Evolutionary conservation across 1,140 invertebrate species (phyloP).

Genomic region (Temnothorax curvispinosus): DNA sequence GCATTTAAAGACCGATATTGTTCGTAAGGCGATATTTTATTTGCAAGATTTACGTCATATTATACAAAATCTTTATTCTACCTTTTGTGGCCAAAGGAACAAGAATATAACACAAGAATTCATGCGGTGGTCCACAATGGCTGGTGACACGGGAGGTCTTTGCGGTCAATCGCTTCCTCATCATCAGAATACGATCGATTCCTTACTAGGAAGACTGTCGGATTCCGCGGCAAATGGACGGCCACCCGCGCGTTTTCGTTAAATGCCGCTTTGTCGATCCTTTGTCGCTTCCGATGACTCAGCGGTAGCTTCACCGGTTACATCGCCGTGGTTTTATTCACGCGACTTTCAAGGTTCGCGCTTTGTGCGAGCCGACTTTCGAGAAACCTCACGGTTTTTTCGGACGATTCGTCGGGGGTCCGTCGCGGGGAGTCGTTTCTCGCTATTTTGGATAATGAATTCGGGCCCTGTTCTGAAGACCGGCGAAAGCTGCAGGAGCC

Average conservation of each 20-base stretch:
- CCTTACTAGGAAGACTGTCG: not conserved
- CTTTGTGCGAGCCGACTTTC: constrained; percentile 32
- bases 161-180: constrained; percentile 17
- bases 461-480: not conserved
- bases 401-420: not conserved
- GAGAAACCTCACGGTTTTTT: constrained; percentile 40
- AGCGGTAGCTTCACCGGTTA: constrained; percentile 38
- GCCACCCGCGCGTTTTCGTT: constrained; percentile 64
- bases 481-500: not conserved
- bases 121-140: not conserved
- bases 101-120: not conserved
- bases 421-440: constrained; percentile 29
- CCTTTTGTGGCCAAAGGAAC: not conserved
- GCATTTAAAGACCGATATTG: not conserved
- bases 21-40: not conserved
- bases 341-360: not conserved
- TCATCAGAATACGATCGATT: constrained; percentile 16
- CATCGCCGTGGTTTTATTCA: constrained; percentile 61
- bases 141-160: constrained; percentile 13
- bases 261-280: constrained; percentile 64
- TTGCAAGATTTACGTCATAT: not conserved
- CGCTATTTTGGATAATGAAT: not conserved
- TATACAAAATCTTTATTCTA: not conserved
- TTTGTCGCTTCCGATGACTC: constrained; percentile 66
- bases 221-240: constrained; percentile 26